These are phyloP conservation scores for Peromyscus attwateri DNA, from an alignment of 2,797 vertebrate genomes.

Conservation along the genomic window DNA sequence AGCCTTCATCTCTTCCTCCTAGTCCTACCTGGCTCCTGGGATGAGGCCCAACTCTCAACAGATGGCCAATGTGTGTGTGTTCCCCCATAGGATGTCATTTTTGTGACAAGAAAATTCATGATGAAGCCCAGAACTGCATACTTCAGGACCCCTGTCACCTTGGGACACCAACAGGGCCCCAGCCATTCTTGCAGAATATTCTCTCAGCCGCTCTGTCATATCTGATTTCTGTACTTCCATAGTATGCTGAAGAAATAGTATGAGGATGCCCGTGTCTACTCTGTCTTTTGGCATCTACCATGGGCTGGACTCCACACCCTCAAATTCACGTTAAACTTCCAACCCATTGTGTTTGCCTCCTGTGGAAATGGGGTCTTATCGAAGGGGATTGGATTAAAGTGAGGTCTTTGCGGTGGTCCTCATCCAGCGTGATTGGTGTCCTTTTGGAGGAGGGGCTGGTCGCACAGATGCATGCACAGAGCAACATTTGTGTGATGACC, in stretches of 20 bases:
- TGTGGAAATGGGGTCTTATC: not conserved
- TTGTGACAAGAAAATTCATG: not conserved
- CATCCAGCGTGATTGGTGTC: rapidly evolving
- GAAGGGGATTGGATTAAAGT: not conserved
- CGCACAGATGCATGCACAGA: rapidly evolving
- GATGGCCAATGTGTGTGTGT: rapidly evolving
- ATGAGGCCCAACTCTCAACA: not conserved
- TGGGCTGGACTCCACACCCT: rapidly evolving
- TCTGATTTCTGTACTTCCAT: rapidly evolving
- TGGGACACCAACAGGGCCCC: not conserved
- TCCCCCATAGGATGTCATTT: rapidly evolving
- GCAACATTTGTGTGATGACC: not conserved
- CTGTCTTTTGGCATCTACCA: rapidly evolving
- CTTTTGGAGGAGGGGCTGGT: not conserved
- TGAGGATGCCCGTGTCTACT: not conserved
- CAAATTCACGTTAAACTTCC: not conserved
- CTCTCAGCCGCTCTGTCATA: no score
- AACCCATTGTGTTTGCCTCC: not conserved
- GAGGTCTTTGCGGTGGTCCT: not conserved
- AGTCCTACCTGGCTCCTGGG: no score
- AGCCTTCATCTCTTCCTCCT: no score
- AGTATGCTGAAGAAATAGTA: no score
- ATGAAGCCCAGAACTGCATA: not conserved
- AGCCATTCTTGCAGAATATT: not conserved
- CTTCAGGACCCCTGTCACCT: rapidly evolving